These are phyloP conservation scores for Cotesia typhae DNA, from an alignment of 1,140 invertebrate genomes.

Conservation along the genomic window DNA sequence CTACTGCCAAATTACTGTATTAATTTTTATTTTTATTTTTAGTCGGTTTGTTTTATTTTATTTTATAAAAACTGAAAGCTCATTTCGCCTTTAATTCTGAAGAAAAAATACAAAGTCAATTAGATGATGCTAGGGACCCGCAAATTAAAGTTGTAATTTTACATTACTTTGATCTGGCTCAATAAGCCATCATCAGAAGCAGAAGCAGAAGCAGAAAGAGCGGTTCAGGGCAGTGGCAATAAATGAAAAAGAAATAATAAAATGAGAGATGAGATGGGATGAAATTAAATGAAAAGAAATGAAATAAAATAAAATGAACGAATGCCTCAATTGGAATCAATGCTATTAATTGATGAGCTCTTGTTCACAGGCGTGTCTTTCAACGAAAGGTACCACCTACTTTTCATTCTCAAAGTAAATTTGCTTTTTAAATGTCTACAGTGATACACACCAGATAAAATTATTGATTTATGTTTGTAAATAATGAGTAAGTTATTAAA, in stretches of 20 bases:
- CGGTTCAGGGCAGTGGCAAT: not conserved
- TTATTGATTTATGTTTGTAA: too few relatives aligned
- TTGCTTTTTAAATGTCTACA: not conserved
- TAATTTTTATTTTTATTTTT: too few relatives aligned
- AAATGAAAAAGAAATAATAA: not conserved
- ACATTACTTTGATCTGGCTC: not conserved
- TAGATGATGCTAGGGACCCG: not conserved
- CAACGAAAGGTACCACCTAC: slow-evolving; percentile 17
- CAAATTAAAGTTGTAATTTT: not conserved
- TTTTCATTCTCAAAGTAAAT: not conserved
- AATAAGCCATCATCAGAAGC: too few relatives aligned
- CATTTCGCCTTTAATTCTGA: not conserved
- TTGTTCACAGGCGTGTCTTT: slow-evolving; percentile 25
- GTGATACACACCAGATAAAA: too few relatives aligned
- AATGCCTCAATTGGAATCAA: slow-evolving; percentile 21
- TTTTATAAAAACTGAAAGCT: not conserved
- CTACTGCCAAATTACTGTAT: not conserved
- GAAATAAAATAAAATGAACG: not conserved
- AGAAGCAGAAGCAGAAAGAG: too few relatives aligned
- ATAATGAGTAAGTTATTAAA: too few relatives aligned
- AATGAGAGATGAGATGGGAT: not conserved
- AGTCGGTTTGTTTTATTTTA: not conserved
- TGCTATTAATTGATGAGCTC: slow-evolving; percentile 20
- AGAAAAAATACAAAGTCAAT: not conserved
- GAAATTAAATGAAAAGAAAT: not conserved